phyloP scores from a whole-genome alignment of 2,888 invertebrate species.

The Cantharis flavilabris region DNA sequence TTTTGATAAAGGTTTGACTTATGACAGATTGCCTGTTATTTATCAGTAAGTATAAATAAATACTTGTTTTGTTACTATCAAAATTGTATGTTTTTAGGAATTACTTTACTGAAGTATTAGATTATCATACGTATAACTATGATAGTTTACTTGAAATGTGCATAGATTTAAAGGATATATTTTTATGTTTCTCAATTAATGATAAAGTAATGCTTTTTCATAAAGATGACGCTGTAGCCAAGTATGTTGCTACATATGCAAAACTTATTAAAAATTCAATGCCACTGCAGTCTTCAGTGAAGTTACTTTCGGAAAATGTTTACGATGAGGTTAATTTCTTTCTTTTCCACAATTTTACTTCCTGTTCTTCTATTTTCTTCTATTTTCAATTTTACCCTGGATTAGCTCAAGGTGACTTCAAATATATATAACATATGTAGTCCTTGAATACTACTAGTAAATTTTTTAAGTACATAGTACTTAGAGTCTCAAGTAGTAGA shows the following conservation, averaged over 20 bases:
- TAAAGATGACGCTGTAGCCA: background rate
- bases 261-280: no score
- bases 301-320: background rate
- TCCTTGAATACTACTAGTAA: no score
- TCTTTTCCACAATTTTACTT: no score
- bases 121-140: conserved; percentile 45
- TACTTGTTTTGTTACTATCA: background rate
- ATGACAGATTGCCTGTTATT: conserved; percentile 54
- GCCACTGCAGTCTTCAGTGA: no score
- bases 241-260: no score
- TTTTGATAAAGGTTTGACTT: conserved; percentile 58
- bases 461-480: no score
- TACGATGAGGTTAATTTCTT: background rate
- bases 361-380: no score
- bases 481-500: no score
- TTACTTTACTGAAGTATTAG: conserved; percentile 41
- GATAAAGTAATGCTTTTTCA: conserved; percentile 43
- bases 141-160: conserved; percentile 47
- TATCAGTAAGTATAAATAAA: conserved; percentile 52
- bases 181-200: conserved; percentile 47
- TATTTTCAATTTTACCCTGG: no score
- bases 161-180: conserved; percentile 43
- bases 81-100: conserved; percentile 33
- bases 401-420: no score
- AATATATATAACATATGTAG: no score